Conservation (phyloP, 2,113 vertebrate species). For the Bubo bubo region DNA sequence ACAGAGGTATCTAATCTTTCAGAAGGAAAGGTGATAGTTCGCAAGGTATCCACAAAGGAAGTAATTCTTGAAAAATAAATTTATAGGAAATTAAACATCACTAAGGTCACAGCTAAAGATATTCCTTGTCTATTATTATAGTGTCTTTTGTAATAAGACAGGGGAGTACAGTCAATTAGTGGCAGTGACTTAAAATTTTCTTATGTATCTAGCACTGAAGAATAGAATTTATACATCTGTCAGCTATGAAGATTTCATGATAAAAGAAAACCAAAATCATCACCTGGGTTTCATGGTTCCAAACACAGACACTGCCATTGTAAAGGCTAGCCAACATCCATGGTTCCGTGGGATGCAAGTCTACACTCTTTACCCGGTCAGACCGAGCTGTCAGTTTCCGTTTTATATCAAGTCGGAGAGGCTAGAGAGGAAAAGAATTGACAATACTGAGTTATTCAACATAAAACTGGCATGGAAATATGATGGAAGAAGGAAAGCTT, state of each 20-base stretch:
- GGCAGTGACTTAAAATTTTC: background rate
- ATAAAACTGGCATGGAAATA: background rate
- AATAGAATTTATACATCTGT: background rate
- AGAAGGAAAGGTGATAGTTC: background rate
- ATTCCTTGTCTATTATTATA: background rate
- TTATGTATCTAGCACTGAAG: background rate
- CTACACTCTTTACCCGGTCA: slow-evolving; percentile 94
- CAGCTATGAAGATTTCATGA: background rate
- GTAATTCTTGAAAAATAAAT: background rate
- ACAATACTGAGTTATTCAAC: background rate
- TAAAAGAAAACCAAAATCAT: background rate
- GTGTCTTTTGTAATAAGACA: background rate
- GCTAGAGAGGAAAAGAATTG: slow-evolving; percentile 69
- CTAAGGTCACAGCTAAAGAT: background rate
- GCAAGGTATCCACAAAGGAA: background rate
- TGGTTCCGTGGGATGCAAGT: slow-evolving; percentile 92
- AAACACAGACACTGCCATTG: slow-evolving; percentile 93
- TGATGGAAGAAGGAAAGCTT: background rate
- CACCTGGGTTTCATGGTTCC: slow-evolving; percentile 97
- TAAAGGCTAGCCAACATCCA: slow-evolving; percentile 98
- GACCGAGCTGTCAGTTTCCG: slow-evolving; percentile 92
- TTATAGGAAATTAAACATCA: background rate
- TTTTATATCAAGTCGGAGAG: slow-evolving; percentile 95
- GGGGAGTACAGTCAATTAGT: background rate
- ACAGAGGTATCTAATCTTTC: background rate